Evolutionary conservation across 2,113 vertebrate species (phyloP).

Genomic region (Chionomys nivalis): DNA sequence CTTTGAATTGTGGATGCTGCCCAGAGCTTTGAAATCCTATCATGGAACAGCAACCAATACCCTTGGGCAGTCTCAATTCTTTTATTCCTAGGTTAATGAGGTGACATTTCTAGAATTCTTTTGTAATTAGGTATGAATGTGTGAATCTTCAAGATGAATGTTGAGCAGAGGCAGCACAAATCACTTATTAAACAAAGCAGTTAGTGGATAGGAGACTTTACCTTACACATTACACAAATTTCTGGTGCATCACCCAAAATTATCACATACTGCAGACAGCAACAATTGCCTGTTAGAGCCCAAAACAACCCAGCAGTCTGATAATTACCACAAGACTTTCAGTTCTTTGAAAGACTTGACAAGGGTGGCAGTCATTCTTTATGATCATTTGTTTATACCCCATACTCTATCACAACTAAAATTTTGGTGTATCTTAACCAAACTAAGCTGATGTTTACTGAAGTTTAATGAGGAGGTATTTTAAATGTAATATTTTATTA

Average conservation of each 20-base stretch:
- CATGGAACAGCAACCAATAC: not conserved
- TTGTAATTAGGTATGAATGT: not conserved
- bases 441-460: not conserved
- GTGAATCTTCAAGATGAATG: not conserved
- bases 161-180: not conserved
- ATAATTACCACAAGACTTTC: not conserved
- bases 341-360: not conserved
- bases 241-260: not conserved
- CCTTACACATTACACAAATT: not conserved
- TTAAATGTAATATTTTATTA: not conserved
- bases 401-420: not conserved
- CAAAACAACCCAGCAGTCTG: not conserved
- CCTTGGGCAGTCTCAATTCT: not conserved
- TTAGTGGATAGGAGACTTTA: not conserved
- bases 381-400: not conserved
- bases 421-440: not conserved
- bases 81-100: not conserved
- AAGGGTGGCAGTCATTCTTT: not conserved
- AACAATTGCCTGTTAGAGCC: rapidly evolving
- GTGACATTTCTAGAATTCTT: not conserved
- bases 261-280: rapidly evolving
- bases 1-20: not conserved
- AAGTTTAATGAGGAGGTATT: not conserved
- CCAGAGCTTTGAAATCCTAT: not conserved
- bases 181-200: not conserved